Percentiles rank a stretch among this genome's conserved stretches.
Evolutionary conservation across 2,888 invertebrate species (phyloP).

Genomic region (Synanthedon andrenaeformis): DNA sequence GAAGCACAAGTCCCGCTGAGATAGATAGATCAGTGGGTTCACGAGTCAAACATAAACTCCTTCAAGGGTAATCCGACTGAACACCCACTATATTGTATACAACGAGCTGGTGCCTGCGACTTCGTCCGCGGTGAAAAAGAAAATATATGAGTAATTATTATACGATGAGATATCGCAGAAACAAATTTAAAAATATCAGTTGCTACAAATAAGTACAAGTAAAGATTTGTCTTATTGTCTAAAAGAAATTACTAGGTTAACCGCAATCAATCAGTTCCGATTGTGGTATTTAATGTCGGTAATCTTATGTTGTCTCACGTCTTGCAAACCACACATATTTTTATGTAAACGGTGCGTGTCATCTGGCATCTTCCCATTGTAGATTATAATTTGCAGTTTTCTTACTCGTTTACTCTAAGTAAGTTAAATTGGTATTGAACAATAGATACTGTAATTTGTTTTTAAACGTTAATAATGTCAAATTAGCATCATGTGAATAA

Average conservation of each 20-base stretch:
- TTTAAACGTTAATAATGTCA: constrained; percentile 1
- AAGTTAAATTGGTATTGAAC: constrained; percentile 16
- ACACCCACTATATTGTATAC: too few species aligned
- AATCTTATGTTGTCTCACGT: constrained; percentile 22
- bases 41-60: too few species aligned
- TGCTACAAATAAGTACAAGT: neutral
- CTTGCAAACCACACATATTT: constrained; percentile 14
- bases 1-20: too few species aligned
- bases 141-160: too few species aligned
- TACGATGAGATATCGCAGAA: too few species aligned
- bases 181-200: too few species aligned
- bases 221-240: too few species aligned
- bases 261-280: constrained; percentile 15
- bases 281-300: constrained; percentile 20
- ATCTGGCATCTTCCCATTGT: constrained; percentile 5
- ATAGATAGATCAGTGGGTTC: too few species aligned
- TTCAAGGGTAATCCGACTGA: too few species aligned
- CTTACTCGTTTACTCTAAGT: constrained; percentile 17
- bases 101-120: too few species aligned
- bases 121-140: too few species aligned
- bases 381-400: constrained; percentile 16
- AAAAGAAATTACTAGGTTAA: constrained; percentile 10
- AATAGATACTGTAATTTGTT: constrained; percentile 15
- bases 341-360: constrained; percentile 6
- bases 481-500: neutral